Base-by-base conservation (phyloP, 2,113 vertebrate species). In the Pteronura brasiliensis region DNA sequence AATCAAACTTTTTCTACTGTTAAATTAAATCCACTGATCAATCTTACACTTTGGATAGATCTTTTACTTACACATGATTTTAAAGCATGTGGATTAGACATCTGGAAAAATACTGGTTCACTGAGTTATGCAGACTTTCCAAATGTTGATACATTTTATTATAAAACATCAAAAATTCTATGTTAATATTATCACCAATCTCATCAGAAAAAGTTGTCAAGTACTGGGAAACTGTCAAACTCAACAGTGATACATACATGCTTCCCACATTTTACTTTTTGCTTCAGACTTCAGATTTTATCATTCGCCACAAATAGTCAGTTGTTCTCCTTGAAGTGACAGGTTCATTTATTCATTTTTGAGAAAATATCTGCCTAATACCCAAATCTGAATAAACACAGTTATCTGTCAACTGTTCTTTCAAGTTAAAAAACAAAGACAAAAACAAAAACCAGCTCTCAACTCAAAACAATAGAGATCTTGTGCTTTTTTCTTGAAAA, bases 231-330 rank as follows among this genome's bases (percentile, higher is more conserved):
- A 71, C 12, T 72, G 29, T 86, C 61, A 90, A 57, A 13, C 25
- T 96, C 27, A 93, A 44, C 18, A 44, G 59, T 39, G 25, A 47
- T 7, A 86, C 14, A 49, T 36, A 65, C 14, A 65, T 15, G 61
- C 71, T 72, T 69, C n/a, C n/a, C 74, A 87, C 7, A 74, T 59
- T 63, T 59, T 85, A 81, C 81, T 76, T 94, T 95, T 88, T 92
- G n/a, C 74, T 95, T 84, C 49, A 67, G 72, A 92, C 27, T 91
- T 92, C 42, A 49, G 67, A 82, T 90, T 93, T 93, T 85, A 74
- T 86, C 47, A 89, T 9, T 65, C 15, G 61, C 55, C 90, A 86
- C 27, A 85, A 83, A 94, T 63, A 88, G 49, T 72, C 59, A 77
- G 11, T 87, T 96, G 61, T 88, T 84, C 39, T 79, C 23, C 49